phyloP scores from a whole-genome alignment of 2,797 vertebrate species.

The Leptodactylus fallax region DNA sequence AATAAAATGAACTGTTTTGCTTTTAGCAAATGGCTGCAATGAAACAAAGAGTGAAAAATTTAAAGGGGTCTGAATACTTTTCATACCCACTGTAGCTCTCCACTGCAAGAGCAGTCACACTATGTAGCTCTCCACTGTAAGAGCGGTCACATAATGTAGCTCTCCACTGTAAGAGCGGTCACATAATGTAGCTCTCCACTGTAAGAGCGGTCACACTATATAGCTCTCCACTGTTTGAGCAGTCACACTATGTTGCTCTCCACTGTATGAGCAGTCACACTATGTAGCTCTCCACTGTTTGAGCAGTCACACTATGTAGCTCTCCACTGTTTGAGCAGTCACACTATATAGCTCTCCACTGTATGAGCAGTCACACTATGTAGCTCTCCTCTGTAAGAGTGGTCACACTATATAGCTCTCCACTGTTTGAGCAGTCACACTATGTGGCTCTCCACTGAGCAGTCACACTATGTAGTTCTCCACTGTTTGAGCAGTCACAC shows the following conservation, averaged over 20 bases:
- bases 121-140: background rate
- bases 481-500: background rate
- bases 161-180: background rate
- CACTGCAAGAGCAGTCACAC: background rate
- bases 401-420: background rate
- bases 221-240: background rate
- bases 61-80: no score
- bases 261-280: background rate
- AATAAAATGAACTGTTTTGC: no score
- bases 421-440: background rate
- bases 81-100: no score
- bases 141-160: no score
- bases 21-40: no score
- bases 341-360: background rate
- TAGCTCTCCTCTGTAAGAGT: background rate
- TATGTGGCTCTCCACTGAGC: background rate
- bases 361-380: background rate
- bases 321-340: background rate
- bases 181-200: background rate
- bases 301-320: background rate
- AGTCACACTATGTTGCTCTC: background rate
- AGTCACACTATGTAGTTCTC: background rate
- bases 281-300: background rate
- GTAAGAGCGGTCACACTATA: no score
- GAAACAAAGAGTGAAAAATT: no score